Evolutionary conservation across 2,113 vertebrate species (phyloP).

Genomic region (Platichthys stellatus): DNA sequence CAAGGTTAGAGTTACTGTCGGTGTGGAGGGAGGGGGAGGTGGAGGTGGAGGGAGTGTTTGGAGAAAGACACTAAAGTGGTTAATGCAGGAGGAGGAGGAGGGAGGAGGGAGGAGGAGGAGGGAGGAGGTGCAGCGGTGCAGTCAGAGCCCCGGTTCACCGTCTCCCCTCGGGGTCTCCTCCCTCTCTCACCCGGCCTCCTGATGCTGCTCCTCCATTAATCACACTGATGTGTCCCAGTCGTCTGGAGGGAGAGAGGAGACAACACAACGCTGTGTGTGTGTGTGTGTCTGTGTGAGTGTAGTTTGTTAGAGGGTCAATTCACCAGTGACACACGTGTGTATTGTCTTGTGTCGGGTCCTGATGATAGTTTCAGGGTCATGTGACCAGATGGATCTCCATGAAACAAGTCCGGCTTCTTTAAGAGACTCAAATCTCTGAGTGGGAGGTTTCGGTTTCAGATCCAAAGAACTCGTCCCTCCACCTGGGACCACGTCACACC

Average conservation of each 20-base stretch:
- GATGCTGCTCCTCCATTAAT: slow-evolving; percentile 73
- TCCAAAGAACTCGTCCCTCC: too few species aligned
- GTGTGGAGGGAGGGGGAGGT: not conserved
- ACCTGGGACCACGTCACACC: too few species aligned
- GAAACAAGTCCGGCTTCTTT: too few species aligned
- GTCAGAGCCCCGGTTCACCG: slow-evolving; percentile 49
- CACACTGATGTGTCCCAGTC: slow-evolving; percentile 71
- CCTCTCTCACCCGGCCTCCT: slow-evolving; percentile 35
- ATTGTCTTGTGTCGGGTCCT: too few species aligned
- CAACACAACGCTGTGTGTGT: slow-evolving; percentile 39
- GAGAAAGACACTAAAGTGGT: slow-evolving; percentile 53
- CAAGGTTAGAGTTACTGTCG: slow-evolving; percentile 62
- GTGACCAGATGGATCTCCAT: too few species aligned
- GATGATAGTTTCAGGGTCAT: too few species aligned
- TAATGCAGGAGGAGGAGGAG: slow-evolving; percentile 15
- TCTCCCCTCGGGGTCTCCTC: slow-evolving; percentile 57
- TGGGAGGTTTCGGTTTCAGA: too few species aligned
- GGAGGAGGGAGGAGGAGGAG: not conserved
- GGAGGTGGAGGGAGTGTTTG: slow-evolving; percentile 37
- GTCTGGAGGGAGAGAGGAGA: slow-evolving; percentile 56
- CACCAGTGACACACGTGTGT: not conserved
- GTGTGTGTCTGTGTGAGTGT: not conserved
- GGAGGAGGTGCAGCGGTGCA: slow-evolving; percentile 16
- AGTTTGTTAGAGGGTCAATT: slow-evolving; percentile 15
- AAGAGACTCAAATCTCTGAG: too few species aligned